Conservation (phyloP, 2,797 vertebrate species). For the Moxostoma hubbsi region DNA sequence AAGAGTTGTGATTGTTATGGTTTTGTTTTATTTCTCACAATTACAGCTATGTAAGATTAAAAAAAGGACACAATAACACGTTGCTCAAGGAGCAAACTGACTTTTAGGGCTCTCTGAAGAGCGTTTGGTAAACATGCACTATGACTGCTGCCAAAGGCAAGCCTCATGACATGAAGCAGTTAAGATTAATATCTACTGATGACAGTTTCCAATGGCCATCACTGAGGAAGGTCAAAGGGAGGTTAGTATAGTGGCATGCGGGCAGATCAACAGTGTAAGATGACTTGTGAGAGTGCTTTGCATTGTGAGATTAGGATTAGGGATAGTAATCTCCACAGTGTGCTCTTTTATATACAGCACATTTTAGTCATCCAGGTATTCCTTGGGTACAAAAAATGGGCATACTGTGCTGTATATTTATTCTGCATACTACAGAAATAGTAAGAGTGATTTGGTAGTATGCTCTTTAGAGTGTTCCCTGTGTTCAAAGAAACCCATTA, state of each 20-base stretch:
- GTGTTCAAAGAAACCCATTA: slow-evolving; percentile 5
- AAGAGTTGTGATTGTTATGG: no score
- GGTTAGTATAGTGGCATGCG: slow-evolving; percentile 2
- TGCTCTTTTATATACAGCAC: not conserved
- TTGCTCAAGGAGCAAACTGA: slow-evolving; percentile 14
- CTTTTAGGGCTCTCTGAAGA: slow-evolving; percentile 6
- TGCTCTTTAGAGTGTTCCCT: not conserved
- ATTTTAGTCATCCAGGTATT: no score
- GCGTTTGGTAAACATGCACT: slow-evolving; percentile 11
- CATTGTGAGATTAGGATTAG: not conserved
- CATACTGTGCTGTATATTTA: not conserved
- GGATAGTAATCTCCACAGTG: not conserved
- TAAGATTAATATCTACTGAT: slow-evolving; percentile 36
- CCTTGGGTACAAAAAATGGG: not conserved
- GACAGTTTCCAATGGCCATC: slow-evolving; percentile 17
- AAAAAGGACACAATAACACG: not conserved
- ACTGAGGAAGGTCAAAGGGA: slow-evolving; percentile 1
- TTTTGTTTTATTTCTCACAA: not conserved
- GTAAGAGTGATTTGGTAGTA: no score
- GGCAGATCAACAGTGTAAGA: slow-evolving; percentile 1
- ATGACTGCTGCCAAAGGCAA: slow-evolving; percentile 15
- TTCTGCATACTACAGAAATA: not conserved
- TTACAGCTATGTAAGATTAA: not conserved
- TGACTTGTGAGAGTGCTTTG: not conserved
- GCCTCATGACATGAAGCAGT: slow-evolving; percentile 14